Evolutionary conservation across 2,113 vertebrate genomes (phyloP), one percentile per base, ranked within the genome.

Genomic region (Gambusia holbrooki): DNA sequence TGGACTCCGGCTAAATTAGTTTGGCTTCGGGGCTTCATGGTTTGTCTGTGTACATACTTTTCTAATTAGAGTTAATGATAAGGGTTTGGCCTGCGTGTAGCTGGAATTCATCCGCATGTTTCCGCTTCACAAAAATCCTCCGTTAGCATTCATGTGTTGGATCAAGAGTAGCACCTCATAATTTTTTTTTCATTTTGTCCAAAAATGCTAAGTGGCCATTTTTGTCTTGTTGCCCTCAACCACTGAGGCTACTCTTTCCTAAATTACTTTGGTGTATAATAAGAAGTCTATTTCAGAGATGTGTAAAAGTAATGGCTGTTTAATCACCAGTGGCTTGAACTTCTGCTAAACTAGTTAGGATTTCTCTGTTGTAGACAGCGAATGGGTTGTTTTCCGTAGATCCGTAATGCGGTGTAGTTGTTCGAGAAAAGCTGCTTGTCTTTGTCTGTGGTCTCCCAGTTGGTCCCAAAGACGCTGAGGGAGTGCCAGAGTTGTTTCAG

Each of bases 371-470:
- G 30, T 89, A 88, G 88, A 89, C 83, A 86, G 73, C 79, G 74
- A 76, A 81, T 84, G 81, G 79, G 77, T 82, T 69, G 73, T 60
- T 81, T 68, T 84, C 82, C 82, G 70, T 75, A 83, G 82, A 79
- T 83, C 82, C 71, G 71, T 89, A 85, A 86, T 90, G 71, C 74
- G 32, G 69, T 71, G 68, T 77, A 77, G 73, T 84, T 73, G 85
- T 87, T 91, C 75, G 77, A 74, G 79, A 69, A 78, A 81, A 73
- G 69, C 70, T 81, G 85, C 76, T 80, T 86, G 54, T 85, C 79
- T 93, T 89, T 90, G 87, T 90, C 88, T 91, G 88, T 79, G 79
- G 89, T 84, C 78, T 85, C 79, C 69, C 74, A 60, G 86, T 88
- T 85, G 89, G 81, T 82, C 85, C 75, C 62, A 33, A 67, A 88